A percentile compares a stretch with the other conserved stretches of the same genome.
Evolutionary conservation across 2,113 vertebrate species (phyloP).

Genomic region (Chinchilla lanigera): DNA sequence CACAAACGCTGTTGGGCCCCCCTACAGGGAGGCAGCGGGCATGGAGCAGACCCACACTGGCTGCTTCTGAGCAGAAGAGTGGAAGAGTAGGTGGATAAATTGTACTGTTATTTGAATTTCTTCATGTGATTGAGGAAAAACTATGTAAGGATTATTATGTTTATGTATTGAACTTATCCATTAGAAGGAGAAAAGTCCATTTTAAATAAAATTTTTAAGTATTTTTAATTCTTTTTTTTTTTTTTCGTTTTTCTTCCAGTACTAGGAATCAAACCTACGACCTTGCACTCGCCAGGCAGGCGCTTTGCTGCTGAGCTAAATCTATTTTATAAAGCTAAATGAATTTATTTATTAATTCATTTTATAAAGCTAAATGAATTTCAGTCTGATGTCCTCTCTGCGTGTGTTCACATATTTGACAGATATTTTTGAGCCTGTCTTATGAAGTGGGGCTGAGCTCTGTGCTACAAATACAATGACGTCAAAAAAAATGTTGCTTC

Average conservation of each 20-base stretch:
- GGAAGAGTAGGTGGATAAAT: not conserved
- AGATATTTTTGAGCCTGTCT: not conserved
- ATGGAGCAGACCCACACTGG: not conserved
- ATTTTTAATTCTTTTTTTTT: not conserved
- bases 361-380: not conserved
- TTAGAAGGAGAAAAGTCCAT: not conserved
- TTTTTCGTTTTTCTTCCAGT: too few species aligned
- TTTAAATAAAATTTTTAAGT: not conserved
- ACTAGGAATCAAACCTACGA: too few species aligned
- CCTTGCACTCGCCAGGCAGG: too few species aligned
- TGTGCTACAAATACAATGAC: not conserved
- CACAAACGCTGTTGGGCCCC: not conserved
- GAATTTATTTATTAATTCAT: not conserved
- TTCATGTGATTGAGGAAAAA: not conserved
- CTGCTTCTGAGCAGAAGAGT: not conserved
- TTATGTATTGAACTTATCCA: not conserved
- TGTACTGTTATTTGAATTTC: not conserved
- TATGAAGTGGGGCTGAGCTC: not conserved
- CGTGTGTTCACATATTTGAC: not conserved
- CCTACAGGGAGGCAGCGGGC: not conserved
- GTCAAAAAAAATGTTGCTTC: not conserved
- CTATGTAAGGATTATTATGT: not conserved
- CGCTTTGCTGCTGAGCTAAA: too few species aligned
- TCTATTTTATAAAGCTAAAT: too few species aligned
- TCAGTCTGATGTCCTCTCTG: not conserved